These are phyloP conservation scores for western clawed frog (Xenopus tropicalis) DNA, from an alignment of 2,113 vertebrate genomes.

Conservation along the genomic window DNA sequence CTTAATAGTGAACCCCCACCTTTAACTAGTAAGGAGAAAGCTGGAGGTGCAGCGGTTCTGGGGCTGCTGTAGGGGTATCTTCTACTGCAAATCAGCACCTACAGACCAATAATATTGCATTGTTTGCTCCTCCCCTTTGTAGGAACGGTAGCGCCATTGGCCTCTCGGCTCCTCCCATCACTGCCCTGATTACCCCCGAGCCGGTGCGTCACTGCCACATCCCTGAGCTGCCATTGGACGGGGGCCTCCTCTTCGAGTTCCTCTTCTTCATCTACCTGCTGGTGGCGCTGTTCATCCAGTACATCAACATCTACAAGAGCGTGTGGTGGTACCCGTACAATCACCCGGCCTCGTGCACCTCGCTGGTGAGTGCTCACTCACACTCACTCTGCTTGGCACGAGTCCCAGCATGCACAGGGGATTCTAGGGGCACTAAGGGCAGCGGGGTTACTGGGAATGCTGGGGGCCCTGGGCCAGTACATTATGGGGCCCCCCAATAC, in stretches of 20 bases:
- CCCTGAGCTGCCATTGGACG: conserved; percentile 89
- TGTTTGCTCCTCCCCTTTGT: background rate
- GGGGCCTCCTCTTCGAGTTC: conserved; percentile 90
- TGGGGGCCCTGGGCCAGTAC: too few relatives aligned
- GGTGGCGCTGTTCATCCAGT: conserved; percentile 95
- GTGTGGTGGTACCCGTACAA: conserved; percentile 98
- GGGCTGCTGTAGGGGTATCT: too few relatives aligned
- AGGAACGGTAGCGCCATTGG: conserved; percentile 88
- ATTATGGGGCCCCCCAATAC: too few relatives aligned
- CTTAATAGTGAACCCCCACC: too few relatives aligned
- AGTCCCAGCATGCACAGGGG: background rate
- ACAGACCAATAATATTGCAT: too few relatives aligned
- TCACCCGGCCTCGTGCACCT: conserved; percentile 92
- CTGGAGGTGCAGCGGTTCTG: too few relatives aligned
- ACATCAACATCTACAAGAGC: conserved; percentile 98
- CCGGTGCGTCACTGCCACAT: conserved; percentile 93
- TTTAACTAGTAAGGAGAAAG: too few relatives aligned
- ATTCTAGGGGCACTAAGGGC: too few relatives aligned
- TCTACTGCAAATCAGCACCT: too few relatives aligned
- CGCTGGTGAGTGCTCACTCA: conserved; percentile 82
- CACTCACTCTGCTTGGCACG: background rate
- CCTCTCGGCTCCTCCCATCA: conserved; percentile 86
- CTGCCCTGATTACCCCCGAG: conserved; percentile 91
- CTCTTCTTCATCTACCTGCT: conserved; percentile 94
- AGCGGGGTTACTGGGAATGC: too few relatives aligned